Evolutionary conservation across 2,888 invertebrate species (phyloP), one percentile per base, ranked within the genome.

Genomic region (Nasonovia ribisnigri): DNA sequence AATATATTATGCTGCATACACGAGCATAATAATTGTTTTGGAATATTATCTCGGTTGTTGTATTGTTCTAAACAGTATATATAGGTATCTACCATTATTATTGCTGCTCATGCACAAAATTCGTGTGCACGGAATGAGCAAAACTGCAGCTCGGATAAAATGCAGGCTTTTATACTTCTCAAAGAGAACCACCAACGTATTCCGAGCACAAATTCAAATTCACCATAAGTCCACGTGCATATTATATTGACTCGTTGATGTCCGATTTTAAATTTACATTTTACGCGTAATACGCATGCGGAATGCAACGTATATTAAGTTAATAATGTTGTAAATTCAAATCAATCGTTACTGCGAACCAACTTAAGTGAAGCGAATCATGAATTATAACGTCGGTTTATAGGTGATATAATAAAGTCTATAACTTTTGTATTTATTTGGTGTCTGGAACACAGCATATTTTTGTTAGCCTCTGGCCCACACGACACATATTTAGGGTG

Each of bases 21-120:
- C 36, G 8, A 84, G 20, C 26, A 86, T 29, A 43, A 86, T 86
- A 86, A 86, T 86, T 86, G 86, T 86, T 86, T 86, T 46, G 86
- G 43, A 86, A 86, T 46, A 86, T 86, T 86, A 86, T 86, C 86
- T 43, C 29, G 43, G 46, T 46, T 46, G 86, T 46, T 46, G 26
- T 86, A 86, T 46, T 86, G 46, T 46, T 84, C 10, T 84, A 42
- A 84, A 43, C 10, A 1, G 48, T 87, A 48, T 16, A n/a, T 46
- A 46, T 46, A 46, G 29, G n/a, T 51, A 24, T 20, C 20, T 87
- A n/a, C 51, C 51, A n/a, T 51, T 87, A 51, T 87, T 87, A 51
- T n/a, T 51, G 51, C 36, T 51, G 46, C 36, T 51, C 36, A 8
- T 42, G 36, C 36, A 51, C 20, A n/a, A 20, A 13, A n/a, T 36